Percentiles rank a stretch among this genome's conserved stretches.
phyloP scores from a whole-genome alignment of 1,140 invertebrate genomes.

The Yoshiicerus persimilis region DNA sequence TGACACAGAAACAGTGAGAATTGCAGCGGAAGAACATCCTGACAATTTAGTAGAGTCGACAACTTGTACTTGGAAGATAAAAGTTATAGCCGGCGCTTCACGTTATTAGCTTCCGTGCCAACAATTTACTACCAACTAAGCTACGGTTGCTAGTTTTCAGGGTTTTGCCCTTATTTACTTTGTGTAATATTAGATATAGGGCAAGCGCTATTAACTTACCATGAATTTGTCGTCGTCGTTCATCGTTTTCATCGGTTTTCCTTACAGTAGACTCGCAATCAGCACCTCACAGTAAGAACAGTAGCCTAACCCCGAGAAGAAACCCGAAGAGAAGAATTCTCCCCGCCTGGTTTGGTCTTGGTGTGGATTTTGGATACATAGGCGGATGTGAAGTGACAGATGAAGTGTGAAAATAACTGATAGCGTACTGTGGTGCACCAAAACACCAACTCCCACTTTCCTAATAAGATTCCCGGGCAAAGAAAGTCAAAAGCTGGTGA shows the following conservation, averaged over 20 bases:
- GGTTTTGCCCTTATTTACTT: neutral
- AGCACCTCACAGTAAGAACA: neutral
- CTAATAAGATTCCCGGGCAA: neutral
- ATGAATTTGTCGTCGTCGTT: neutral
- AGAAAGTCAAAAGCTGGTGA: neutral
- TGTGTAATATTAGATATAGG: neutral
- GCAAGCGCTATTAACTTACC: neutral
- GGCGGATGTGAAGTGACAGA: conserved; percentile 6
- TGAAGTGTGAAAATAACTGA: conserved; percentile 2
- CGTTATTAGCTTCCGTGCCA: conserved; percentile 1
- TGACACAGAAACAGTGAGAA: neutral
- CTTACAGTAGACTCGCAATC: neutral
- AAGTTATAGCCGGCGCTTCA: conserved; percentile 9
- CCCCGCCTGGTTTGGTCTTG: neutral
- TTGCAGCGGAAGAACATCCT: neutral
- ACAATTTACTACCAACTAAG: neutral
- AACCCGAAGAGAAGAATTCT: conserved; percentile 4
- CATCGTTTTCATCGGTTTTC: neutral
- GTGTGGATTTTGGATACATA: neutral
- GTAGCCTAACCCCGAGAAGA: neutral
- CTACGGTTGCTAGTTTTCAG: neutral
- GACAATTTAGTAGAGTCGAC: neutral
- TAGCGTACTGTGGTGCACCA: neutral
- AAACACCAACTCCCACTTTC: neutral
- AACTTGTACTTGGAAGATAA: conserved; percentile 7